These are phyloP conservation scores for Geopemphigus sp. DNA, from an alignment of 1,140 invertebrate species.

Conservation along the genomic window DNA sequence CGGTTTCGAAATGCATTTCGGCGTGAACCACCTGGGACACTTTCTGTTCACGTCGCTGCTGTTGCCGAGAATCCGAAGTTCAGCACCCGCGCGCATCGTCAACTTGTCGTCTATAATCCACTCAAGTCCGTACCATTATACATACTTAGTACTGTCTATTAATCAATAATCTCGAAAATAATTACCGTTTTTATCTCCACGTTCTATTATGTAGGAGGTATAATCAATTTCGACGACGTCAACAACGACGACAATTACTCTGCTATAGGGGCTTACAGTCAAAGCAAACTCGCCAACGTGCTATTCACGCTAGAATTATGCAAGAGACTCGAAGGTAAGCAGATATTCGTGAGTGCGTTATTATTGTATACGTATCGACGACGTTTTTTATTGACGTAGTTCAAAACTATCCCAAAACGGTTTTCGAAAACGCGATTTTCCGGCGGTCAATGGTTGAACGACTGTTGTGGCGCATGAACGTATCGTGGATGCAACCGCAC, in stretches of 20 bases:
- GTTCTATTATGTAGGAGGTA: constrained; percentile 57
- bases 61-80: constrained; percentile 63
- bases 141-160: too few species aligned
- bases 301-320: constrained; percentile 68
- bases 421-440: too few species aligned
- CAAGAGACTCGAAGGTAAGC: constrained; percentile 61
- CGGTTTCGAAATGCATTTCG: constrained; percentile 77
- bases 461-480: too few species aligned
- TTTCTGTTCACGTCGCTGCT: constrained; percentile 80
- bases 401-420: too few species aligned
- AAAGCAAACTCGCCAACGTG: constrained; percentile 75
- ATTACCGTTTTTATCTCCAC: constrained; percentile 25
- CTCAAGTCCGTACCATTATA: constrained; percentile 55
- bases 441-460: too few species aligned
- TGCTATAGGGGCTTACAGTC: constrained; percentile 62
- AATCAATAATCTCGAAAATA: not conserved
- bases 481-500: too few species aligned
- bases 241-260: constrained; percentile 66
- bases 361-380: too few species aligned
- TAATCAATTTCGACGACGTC: constrained; percentile 69
- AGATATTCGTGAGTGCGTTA: too few species aligned
- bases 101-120: constrained; percentile 68
- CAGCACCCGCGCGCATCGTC: constrained; percentile 66
- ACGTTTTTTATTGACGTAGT: too few species aligned
- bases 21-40: constrained; percentile 78